phyloP scores from a whole-genome alignment of 64 coral and sea anemone genomes.

The Stylophora pistillata region DNA sequence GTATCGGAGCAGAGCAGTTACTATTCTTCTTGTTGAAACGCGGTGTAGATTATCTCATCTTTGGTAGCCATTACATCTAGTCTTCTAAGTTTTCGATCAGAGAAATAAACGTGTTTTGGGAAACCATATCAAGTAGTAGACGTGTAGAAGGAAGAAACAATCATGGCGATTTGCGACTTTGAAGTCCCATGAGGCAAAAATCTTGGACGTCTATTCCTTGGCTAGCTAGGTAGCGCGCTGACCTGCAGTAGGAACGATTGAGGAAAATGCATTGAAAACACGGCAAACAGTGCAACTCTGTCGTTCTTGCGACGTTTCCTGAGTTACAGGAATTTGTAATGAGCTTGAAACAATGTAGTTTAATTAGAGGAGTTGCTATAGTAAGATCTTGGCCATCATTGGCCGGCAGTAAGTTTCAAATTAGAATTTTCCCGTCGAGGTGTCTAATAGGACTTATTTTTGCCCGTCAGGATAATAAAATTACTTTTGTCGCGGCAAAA shows the following conservation, averaged over 20 bases:
- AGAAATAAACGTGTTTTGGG: neutral
- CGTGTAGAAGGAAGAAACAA: neutral
- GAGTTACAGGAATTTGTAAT: slow-evolving; percentile 75
- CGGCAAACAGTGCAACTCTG: slow-evolving; percentile 24
- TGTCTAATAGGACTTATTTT: slow-evolving; percentile 45
- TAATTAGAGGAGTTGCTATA: slow-evolving; percentile 53
- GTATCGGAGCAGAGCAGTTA: slow-evolving; percentile 20
- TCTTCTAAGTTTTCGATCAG: neutral
- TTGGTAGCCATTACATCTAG: neutral
- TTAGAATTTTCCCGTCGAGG: slow-evolving; percentile 43
- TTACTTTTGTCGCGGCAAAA: neutral
- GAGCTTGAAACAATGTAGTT: slow-evolving; percentile 59
- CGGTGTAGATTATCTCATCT: slow-evolving; percentile 13
- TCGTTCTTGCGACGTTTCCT: slow-evolving; percentile 28
- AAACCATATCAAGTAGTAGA: neutral
- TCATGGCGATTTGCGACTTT: neutral
- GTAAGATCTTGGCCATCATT: slow-evolving; percentile 21
- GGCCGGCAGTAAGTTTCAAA: slow-evolving; percentile 14
- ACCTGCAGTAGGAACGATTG: neutral
- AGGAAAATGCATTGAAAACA: slow-evolving; percentile 48
- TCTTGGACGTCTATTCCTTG: neutral
- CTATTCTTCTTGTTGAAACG: slow-evolving; percentile 29
- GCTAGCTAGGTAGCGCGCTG: neutral
- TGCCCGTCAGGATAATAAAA: neutral
- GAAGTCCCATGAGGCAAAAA: neutral